These are phyloP conservation scores for Blera fallax DNA, from an alignment of 2,888 invertebrate genomes.

Conservation along the genomic window DNA sequence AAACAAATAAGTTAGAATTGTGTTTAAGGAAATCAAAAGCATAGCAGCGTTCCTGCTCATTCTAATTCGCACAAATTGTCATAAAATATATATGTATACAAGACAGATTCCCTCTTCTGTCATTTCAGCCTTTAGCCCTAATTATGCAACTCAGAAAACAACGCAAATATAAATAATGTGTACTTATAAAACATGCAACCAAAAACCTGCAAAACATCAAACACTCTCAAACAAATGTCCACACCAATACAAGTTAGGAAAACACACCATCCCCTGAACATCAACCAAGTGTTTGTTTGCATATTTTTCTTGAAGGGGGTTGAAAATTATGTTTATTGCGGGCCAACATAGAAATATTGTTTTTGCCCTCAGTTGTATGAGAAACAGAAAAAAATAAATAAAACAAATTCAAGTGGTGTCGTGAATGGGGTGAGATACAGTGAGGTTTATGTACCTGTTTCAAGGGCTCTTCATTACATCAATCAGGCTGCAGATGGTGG, in stretches of 20 bases:
- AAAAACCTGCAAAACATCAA: neutral
- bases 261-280: neutral
- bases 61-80: neutral
- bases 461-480: constrained; percentile 42
- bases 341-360: constrained; percentile 40
- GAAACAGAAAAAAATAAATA: constrained; percentile 1
- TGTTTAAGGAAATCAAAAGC: too few relatives aligned
- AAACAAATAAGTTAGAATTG: too few relatives aligned
- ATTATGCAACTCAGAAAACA: neutral
- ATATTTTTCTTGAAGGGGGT: constrained; percentile 38
- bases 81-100: neutral
- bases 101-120: neutral
- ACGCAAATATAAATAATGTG: neutral
- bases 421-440: constrained; percentile 19
- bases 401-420: neutral
- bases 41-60: neutral
- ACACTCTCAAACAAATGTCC: constrained; percentile 3
- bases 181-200: constrained; percentile 17
- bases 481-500: constrained; percentile 6
- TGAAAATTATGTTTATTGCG: constrained; percentile 46
- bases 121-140: too few relatives aligned
- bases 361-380: constrained; percentile 25
- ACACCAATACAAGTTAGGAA: neutral
- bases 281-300: constrained; percentile 25
- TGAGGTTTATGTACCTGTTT: constrained; percentile 41